phyloP scores from a whole-genome alignment of 2,888 invertebrate genomes.

The Pseudoips prasinana region DNA sequence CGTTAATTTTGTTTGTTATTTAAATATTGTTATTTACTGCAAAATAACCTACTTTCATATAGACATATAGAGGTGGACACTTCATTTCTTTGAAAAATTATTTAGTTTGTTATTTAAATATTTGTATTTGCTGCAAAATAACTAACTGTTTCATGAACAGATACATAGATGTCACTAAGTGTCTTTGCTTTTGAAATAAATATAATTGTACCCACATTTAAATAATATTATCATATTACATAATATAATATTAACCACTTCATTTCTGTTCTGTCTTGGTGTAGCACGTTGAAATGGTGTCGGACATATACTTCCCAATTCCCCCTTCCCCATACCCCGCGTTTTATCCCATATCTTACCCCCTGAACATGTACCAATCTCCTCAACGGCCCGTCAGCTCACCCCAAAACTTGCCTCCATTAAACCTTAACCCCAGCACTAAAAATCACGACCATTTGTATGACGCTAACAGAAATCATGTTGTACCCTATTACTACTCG shows the following conservation, averaged over 20 bases:
- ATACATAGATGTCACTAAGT: too few species aligned
- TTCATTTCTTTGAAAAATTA: too few species aligned
- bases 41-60: too few species aligned
- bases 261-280: conserved; percentile 79
- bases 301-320: conserved; percentile 87
- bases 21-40: too few species aligned
- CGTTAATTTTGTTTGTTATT: too few species aligned
- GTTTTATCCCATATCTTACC: conserved; percentile 71
- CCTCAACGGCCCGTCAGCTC: conserved; percentile 57
- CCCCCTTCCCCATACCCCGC: conserved; percentile 72
- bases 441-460: conserved; percentile 71
- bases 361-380: conserved; percentile 72
- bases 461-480: conserved; percentile 82
- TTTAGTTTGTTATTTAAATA: too few species aligned
- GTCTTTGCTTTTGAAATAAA: too few species aligned
- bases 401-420: conserved; percentile 57
- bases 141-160: too few species aligned
- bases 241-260: conserved; percentile 63
- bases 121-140: too few species aligned
- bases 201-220: conserved; percentile 30
- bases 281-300: conserved; percentile 89
- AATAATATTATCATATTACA: conserved; percentile 26
- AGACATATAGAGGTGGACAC: too few species aligned
- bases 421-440: conserved; percentile 47
- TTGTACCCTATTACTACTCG: conserved; percentile 75